Evolutionary conservation across 2,888 invertebrate genomes (phyloP).

Genomic region (Conchocele bisecta): DNA sequence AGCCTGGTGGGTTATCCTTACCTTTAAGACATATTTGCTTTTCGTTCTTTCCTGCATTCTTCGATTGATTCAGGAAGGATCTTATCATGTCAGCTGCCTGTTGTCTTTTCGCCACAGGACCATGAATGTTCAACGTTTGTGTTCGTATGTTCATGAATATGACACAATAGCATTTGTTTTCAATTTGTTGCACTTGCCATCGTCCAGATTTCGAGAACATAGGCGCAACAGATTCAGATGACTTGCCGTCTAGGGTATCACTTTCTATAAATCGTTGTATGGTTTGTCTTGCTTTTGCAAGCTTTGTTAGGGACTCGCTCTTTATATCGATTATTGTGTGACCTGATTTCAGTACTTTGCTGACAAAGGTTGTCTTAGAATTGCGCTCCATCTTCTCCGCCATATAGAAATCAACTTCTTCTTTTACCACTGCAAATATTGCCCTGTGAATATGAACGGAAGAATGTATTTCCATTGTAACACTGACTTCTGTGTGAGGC

Average conservation of each 20-base stretch:
- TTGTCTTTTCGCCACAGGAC: constrained; percentile 25
- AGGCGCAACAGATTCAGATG: constrained; percentile 14
- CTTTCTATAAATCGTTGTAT: constrained; percentile 55
- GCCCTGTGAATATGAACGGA: constrained; percentile 38
- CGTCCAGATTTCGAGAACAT: constrained; percentile 56
- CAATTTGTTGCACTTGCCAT: constrained; percentile 38
- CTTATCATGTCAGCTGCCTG: constrained; percentile 16
- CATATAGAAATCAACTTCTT: constrained; percentile 42
- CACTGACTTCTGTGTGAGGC: constrained; percentile 22
- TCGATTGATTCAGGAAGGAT: background rate
- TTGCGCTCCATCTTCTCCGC: background rate
- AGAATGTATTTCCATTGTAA: constrained; percentile 43
- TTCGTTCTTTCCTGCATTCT: constrained; percentile 19
- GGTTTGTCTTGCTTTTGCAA: constrained; percentile 45
- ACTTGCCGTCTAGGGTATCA: constrained; percentile 49
- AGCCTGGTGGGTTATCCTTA: constrained; percentile 61
- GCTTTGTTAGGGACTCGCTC: constrained; percentile 42
- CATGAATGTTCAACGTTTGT: constrained; percentile 56
- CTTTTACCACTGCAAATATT: constrained; percentile 44
- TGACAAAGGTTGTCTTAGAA: constrained; percentile 9
- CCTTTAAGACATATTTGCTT: constrained; percentile 54
- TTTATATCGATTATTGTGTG: constrained; percentile 54
- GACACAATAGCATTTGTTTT: constrained; percentile 40
- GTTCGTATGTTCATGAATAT: constrained; percentile 57
- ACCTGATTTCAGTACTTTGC: constrained; percentile 44